These are phyloP conservation scores for Equus przewalskii DNA, from an alignment of 2,113 vertebrate genomes.

Conservation along the genomic window DNA sequence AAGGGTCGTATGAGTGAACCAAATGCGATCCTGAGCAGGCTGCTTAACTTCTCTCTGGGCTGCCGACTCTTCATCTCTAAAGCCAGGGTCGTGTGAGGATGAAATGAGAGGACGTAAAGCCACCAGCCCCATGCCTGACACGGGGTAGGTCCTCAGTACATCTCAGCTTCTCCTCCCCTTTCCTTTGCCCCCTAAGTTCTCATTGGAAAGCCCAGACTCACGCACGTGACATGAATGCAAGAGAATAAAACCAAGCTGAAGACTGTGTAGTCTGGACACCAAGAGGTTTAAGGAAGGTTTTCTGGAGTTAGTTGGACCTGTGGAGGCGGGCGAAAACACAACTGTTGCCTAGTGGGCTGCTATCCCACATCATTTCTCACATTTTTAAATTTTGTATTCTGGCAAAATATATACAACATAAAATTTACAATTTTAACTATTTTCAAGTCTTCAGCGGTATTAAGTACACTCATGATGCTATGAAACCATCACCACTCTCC, in stretches of 20 bases:
- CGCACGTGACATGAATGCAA: too few species aligned
- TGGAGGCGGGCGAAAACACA: neutral
- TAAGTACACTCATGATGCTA: neutral
- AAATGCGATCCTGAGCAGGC: neutral
- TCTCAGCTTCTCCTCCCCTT: neutral
- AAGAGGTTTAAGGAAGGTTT: neutral
- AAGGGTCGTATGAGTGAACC: neutral
- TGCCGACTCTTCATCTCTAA: neutral
- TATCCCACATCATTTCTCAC: neutral
- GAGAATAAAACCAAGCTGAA: neutral
- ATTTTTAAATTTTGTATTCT: neutral
- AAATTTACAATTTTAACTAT: neutral
- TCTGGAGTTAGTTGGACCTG: neutral
- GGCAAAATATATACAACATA: neutral
- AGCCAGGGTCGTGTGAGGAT: neutral
- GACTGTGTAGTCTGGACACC: too few species aligned
- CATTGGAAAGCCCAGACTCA: neutral
- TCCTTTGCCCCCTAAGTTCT: neutral
- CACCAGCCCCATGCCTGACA: neutral
- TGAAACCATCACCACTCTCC: accelerated
- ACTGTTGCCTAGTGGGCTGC: neutral
- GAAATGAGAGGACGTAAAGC: neutral
- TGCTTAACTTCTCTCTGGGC: too few species aligned
- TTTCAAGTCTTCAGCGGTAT: neutral
- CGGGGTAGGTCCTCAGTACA: accelerated